Base-by-base conservation (phyloP, 2,113 vertebrate genomes). In the Bostrychus sinensis region DNA sequence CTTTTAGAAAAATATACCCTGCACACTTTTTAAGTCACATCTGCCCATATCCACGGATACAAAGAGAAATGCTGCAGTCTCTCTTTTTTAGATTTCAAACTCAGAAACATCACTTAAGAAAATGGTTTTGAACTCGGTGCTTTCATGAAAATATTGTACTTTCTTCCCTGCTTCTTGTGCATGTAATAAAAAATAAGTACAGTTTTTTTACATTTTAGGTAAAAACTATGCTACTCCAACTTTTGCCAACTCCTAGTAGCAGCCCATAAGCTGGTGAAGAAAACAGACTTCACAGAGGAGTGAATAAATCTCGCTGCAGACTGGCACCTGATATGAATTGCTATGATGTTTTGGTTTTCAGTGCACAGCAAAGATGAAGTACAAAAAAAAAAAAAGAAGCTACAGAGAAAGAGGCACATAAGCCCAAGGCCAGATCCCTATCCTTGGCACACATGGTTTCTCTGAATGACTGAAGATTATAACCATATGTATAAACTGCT, bases 281-380 rank as follows among this genome's bases (percentile, higher is more conserved):
- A 70, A 38, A 56, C 32, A 55, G 74, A 68, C 67, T 62, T 69
- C 68, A 62, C 36, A 63, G 43, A 41, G 25, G 30, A 1, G 32
- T 67, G 62, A 79, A 81, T 84, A 75, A 77, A 79, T 81, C 62
- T 79, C 60, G 23, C 43, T 37, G 56, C 43, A 69, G 61, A 81
- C 42, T 61, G 41, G 59, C 66, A 81, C 60, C 68, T 81, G 74
- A 77, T 34, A 65, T 17, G 58, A 82, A 83, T 68, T 72, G 38
- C 55, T 77, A 67, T 71, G 62, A 80, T 48, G 74, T 75, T 64
- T 70, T 57, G 23, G 37, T 36, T 42, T 30, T 26, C 14, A 67
- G 56, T n/a, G 43, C 20, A 59, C 45, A 19, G 9, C 6, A 61
- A 51, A 0, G 38, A 64, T 38, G 17, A 65, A 71, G 37, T 55